Evolutionary conservation across 2,113 vertebrate genomes (phyloP).

Genomic region (Probosciger aterrimus): DNA sequence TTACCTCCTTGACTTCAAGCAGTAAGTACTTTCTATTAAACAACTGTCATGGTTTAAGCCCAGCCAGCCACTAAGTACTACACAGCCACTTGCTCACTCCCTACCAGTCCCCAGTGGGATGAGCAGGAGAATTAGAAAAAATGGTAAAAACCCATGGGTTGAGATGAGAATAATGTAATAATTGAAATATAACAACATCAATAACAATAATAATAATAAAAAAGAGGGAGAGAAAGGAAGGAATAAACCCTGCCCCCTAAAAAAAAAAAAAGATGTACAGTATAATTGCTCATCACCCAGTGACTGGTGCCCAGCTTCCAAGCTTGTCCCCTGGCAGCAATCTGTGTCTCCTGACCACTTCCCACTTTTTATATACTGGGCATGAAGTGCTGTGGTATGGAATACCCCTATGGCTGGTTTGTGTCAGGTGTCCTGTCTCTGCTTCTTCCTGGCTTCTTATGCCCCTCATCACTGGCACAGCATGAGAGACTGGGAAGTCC

Average conservation of each 20-base stretch:
- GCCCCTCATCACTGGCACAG: neutral
- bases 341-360: neutral
- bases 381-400: neutral
- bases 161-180: neutral
- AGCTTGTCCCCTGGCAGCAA: neutral
- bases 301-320: neutral
- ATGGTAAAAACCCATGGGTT: neutral
- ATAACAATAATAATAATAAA: neutral
- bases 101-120: neutral
- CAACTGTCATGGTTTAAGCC: neutral
- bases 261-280: neutral
- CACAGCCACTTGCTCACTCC: neutral
- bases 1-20: neutral
- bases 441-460: neutral
- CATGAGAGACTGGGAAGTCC: neutral
- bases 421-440: neutral
- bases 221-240: neutral
- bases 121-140: neutral
- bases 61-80: neutral
- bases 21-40: neutral
- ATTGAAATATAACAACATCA: neutral
- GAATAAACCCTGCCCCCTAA: neutral
- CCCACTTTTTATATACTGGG: neutral
- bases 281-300: neutral
- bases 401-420: neutral